These are phyloP conservation scores for Epistrophe eligans DNA, from an alignment of 2,888 invertebrate species.

Conservation along the genomic window DNA sequence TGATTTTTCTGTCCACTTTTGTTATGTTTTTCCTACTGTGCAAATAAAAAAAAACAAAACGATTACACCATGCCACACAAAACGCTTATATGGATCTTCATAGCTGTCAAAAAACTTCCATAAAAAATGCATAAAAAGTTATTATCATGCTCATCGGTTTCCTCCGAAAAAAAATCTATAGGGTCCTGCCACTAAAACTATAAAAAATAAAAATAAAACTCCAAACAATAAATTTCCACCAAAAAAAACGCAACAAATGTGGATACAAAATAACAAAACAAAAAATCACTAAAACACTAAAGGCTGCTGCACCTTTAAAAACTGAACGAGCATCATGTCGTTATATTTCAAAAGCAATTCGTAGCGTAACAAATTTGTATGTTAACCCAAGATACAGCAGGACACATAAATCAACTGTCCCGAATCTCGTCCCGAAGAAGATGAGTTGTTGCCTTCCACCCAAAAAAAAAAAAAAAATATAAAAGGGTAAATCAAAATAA, in stretches of 20 bases:
- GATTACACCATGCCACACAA: slow-evolving; percentile 30
- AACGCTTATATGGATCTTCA: not conserved
- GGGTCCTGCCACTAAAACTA: slow-evolving; percentile 59
- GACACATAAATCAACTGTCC: slow-evolving; percentile 62
- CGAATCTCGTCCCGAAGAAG: slow-evolving; percentile 33
- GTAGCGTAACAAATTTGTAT: slow-evolving; percentile 70
- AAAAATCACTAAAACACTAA: slow-evolving; percentile 6
- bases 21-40: not conserved
- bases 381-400: slow-evolving; percentile 56
- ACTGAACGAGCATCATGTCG: slow-evolving; percentile 38
- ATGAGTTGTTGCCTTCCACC: slow-evolving; percentile 23
- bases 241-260: slow-evolving; percentile 9
- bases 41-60: slow-evolving; percentile 35
- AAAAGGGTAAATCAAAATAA: slow-evolving; percentile 18
- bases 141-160: slow-evolving; percentile 50
- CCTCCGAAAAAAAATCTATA: slow-evolving; percentile 3
- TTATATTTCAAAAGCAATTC: slow-evolving; percentile 60
- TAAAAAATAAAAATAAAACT: slow-evolving; percentile 30
- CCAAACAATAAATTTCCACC: slow-evolving; percentile 42
- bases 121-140: slow-evolving; percentile 52
- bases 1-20: not conserved
- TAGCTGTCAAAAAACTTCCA: slow-evolving; percentile 38
- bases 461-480: not conserved
- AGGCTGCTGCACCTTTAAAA: slow-evolving; percentile 43
- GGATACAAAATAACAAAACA: not conserved